A percentile compares a stretch with the other conserved stretches of the same genome.
Evolutionary conservation across 2,113 vertebrate species (phyloP).

Genomic region (Rhinoderma darwinii): DNA sequence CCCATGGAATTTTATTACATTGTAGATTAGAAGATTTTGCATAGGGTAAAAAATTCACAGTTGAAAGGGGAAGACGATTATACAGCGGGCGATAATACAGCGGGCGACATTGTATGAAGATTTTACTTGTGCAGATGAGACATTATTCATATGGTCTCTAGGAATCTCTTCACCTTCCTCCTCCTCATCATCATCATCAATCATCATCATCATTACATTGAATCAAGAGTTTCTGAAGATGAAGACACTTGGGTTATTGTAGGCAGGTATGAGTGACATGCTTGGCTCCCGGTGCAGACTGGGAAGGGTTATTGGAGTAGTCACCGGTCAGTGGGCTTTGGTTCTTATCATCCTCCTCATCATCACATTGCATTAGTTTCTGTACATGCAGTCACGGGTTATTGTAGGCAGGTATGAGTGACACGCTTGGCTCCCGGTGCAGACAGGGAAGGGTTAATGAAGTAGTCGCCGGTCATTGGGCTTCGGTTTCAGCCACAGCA

Average conservation of each 20-base stretch:
- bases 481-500: not conserved
- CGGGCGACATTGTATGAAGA: too few relatives aligned
- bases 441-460: slow-evolving; percentile 5
- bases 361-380: not conserved
- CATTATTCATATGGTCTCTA: not conserved
- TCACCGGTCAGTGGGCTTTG: not conserved
- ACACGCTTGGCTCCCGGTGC: not conserved
- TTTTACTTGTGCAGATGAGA: too few relatives aligned
- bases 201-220: not conserved
- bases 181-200: not conserved
- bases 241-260: too few relatives aligned
- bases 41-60: not conserved
- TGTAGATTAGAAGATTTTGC: not conserved
- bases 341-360: not conserved
- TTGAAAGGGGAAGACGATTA: too few relatives aligned
- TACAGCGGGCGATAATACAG: too few relatives aligned
- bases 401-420: too few relatives aligned
- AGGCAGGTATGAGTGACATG: too few relatives aligned
- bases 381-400: not conserved
- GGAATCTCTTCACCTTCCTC: not conserved
- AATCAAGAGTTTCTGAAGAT: too few relatives aligned
- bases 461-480: not conserved
- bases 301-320: not conserved
- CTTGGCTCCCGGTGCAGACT: not conserved
- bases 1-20: not conserved